Percentiles rank a stretch among this genome's conserved stretches.
Evolutionary conservation across 2,888 invertebrate species (phyloP).

Genomic region (Xestia sexstrigata): DNA sequence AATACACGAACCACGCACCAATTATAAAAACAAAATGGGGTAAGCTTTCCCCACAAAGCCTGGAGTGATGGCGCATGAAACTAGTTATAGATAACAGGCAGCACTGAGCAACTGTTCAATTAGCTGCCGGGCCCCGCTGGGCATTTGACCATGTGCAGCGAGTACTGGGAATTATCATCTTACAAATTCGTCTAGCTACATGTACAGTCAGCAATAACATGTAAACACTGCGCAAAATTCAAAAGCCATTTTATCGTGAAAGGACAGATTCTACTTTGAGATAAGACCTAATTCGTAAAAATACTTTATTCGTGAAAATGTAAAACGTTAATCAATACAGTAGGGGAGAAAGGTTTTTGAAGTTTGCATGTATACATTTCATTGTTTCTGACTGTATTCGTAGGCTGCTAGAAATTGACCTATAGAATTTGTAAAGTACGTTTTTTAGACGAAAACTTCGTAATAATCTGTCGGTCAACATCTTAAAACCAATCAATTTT

Average conservation of each 20-base stretch:
- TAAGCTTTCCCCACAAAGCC: constrained; percentile 17
- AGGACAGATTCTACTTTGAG: not conserved
- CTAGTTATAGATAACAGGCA: constrained; percentile 38
- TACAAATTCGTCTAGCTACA: not conserved
- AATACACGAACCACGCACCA: not conserved
- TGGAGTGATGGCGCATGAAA: constrained; percentile 26
- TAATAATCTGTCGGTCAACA: not conserved
- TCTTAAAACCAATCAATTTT: not conserved
- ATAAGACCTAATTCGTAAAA: too few relatives aligned
- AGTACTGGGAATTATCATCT: constrained; percentile 5
- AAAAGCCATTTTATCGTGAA: not conserved
- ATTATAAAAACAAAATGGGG: constrained; percentile 17
- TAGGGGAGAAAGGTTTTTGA: not conserved
- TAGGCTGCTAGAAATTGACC: not conserved
- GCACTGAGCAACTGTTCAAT: constrained; percentile 37
- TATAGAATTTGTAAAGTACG: not conserved
- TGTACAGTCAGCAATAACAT: not conserved
- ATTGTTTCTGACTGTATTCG: not conserved
- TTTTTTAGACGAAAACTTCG: not conserved
- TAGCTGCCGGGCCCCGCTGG: constrained; percentile 38
- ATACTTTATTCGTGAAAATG: not conserved
- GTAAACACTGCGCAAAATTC: not conserved
- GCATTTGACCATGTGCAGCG: not conserved
- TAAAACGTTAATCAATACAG: not conserved
- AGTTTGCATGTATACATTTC: not conserved